Conservation (phyloP, 2,888 invertebrate genomes). For the Stictocephala bisonia region DNA sequence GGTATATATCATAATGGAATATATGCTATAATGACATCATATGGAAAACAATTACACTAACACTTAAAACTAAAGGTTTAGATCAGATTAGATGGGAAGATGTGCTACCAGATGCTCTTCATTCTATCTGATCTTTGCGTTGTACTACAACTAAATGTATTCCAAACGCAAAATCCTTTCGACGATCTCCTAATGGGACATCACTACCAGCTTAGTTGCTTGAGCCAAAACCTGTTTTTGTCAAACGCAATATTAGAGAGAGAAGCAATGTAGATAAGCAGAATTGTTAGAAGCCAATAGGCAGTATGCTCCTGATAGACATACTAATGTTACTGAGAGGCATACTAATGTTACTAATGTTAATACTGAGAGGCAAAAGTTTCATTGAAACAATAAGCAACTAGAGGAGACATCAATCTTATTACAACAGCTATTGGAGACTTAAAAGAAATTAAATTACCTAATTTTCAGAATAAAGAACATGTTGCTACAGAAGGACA, state of each 20-base stretch:
- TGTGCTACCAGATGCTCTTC: slow-evolving; percentile 16
- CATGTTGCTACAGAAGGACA: no score
- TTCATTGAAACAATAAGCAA: no score
- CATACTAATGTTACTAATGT: slow-evolving; percentile 51
- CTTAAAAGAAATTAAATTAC: no score
- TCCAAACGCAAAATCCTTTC: slow-evolving; percentile 29
- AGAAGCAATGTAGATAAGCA: slow-evolving; percentile 54
- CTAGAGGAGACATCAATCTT: no score
- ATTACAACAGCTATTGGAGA: no score
- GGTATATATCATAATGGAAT: no score
- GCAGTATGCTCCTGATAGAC: slow-evolving; percentile 47
- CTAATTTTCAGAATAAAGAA: no score
- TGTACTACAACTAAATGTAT: slow-evolving; percentile 42
- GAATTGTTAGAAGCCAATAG: slow-evolving; percentile 52
- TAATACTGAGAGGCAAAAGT: no score
- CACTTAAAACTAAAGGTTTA: neutral
- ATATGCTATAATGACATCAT: neutral
- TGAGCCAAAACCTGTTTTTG: slow-evolving; percentile 46
- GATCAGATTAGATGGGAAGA: slow-evolving; percentile 24
- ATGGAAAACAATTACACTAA: neutral
- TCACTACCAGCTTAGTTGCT: slow-evolving; percentile 50
- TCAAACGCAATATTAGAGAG: slow-evolving; percentile 30
- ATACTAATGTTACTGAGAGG: slow-evolving; percentile 49
- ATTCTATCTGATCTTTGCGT: slow-evolving; percentile 3
- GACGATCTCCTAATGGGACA: slow-evolving; percentile 42